Base-by-base conservation (phyloP, 2,888 invertebrate species). In the Microdon myrmicae region DNA sequence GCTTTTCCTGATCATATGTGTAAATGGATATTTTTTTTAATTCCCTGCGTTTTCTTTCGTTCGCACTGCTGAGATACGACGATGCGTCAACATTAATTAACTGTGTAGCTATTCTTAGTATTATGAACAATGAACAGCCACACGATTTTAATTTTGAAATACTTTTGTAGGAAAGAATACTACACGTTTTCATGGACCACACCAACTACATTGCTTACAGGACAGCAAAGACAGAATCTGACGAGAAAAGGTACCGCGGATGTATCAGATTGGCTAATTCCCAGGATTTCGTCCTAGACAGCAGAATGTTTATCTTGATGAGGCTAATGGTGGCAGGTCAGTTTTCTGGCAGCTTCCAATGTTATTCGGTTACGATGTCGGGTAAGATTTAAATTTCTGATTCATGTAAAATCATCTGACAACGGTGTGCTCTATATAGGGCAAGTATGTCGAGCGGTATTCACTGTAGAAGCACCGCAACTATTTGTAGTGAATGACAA, bases 301-400 rank as follows among this genome's bases (percentile, higher is more conserved):
- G 49, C 2, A 10, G 12, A 6, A 2, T 51, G 16, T 26, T 32
- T 26, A 20, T 5, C 14, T 9, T 51, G 2, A 26, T 51, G 34
- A 32, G 26, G 8, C 17, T 17, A 7, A 14, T 51, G 9, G 10
- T 51, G 2, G 7, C 26, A 5, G 8, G 31, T 2, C 26, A 34
- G 7, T 51, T 14, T 26, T 13, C 25, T 9, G 49, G 49, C 19
- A 26, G 25, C 14, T 51, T 51, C n/a, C 49, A 51, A 9, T 41
- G 49, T 13, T 51, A 34, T 14, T 9, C 49, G 10, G 12, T 51
- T 1, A 25, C 17, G 5, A 26, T 51, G 16, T 10, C 32, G 34
- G 49, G 49, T 51, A 34, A n/a, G n/a, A 32, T 5, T 2, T 16
- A 19, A n/a, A 26, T 4, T 7, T 7, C 2, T 10, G 22, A 3